Conservation (phyloP, 2,113 vertebrate genomes). For the Stictonetta naevosa region DNA sequence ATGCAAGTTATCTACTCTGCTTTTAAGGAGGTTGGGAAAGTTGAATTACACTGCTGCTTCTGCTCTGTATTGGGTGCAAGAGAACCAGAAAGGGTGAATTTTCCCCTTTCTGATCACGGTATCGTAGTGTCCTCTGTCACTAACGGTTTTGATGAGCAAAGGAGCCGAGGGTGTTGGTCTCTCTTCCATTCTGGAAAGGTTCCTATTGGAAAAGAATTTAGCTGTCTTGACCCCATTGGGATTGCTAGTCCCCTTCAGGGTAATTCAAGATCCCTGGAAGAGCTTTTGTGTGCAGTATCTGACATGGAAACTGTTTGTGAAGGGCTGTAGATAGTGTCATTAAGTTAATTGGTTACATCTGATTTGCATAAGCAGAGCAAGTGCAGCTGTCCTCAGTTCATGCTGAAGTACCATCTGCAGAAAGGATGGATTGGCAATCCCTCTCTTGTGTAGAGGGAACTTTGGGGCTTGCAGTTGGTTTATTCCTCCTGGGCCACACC, state of each 20-base stretch:
- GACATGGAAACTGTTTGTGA: constrained; percentile 69
- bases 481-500: neutral
- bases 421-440: neutral
- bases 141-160: neutral
- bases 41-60: neutral
- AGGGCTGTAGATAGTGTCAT: constrained; percentile 49
- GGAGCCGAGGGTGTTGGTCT: neutral
- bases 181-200: neutral
- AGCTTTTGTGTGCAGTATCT: constrained; percentile 61
- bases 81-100: neutral
- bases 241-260: neutral
- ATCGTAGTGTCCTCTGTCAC: neutral
- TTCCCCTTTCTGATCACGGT: neutral
- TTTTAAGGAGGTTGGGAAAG: neutral
- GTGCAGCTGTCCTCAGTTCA: neutral
- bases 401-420: neutral
- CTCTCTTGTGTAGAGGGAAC: neutral
- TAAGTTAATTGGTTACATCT: constrained; percentile 65
- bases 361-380: constrained; percentile 64
- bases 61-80: neutral
- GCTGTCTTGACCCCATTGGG: neutral
- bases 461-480: neutral
- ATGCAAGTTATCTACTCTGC: neutral
- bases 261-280: constrained; percentile 63
- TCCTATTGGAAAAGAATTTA: neutral